phyloP scores from a whole-genome alignment of 2,797 vertebrate species.

The Poecilia wingei region DNA sequence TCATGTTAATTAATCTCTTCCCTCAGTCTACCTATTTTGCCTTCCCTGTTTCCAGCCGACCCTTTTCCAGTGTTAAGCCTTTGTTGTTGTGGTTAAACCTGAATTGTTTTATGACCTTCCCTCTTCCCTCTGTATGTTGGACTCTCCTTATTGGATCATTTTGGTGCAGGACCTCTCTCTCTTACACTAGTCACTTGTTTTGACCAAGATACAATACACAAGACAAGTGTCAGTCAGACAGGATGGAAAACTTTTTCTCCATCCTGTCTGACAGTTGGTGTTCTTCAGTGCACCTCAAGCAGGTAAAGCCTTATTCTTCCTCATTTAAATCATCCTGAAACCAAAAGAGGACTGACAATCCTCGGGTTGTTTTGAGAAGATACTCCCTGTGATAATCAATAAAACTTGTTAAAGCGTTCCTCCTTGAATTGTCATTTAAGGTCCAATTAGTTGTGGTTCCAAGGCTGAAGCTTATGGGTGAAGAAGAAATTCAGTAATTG shows the following conservation, averaged over 20 bases:
- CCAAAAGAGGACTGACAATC: not conserved
- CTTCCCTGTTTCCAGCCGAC: not conserved
- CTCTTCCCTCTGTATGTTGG: not conserved
- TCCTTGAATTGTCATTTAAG: not conserved
- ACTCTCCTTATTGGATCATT: not conserved
- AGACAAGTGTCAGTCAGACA: no score
- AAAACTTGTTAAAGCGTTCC: not conserved
- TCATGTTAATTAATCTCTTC: not conserved
- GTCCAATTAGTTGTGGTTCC: not conserved
- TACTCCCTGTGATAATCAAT: not conserved
- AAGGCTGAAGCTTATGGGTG: not conserved
- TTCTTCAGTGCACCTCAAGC: not conserved
- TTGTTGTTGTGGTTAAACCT: not conserved
- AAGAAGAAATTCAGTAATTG: not conserved
- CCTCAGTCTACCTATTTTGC: not conserved
- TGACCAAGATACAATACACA: not conserved
- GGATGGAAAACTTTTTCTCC: not conserved
- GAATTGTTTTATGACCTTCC: not conserved
- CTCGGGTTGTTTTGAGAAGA: not conserved
- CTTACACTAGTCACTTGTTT: no score
- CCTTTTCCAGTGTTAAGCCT: not conserved
- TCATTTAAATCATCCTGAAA: not conserved
- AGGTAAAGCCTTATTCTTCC: not conserved
- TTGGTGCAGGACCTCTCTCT: not conserved
- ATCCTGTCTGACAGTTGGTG: not conserved